Evolutionary conservation across 2,113 vertebrate species (phyloP).

Genomic region (Cebidichthys violaceus): DNA sequence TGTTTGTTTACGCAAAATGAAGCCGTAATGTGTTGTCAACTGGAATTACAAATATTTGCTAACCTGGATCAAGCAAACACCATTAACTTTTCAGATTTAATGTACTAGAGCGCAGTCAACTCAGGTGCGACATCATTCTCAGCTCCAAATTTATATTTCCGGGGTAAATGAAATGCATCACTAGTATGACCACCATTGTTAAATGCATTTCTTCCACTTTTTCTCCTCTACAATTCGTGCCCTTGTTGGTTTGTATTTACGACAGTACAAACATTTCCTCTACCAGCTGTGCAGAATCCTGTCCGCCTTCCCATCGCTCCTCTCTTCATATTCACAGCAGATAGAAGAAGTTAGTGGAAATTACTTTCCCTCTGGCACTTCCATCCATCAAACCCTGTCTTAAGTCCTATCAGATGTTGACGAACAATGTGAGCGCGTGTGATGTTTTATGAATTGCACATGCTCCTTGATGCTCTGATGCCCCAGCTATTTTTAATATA

Average conservation of each 20-base stretch:
- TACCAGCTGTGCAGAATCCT: neutral
- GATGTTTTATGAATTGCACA: constrained; percentile 47
- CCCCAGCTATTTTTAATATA: constrained; percentile 47
- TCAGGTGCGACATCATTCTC: neutral
- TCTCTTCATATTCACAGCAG: constrained; percentile 41
- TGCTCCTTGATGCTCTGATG: constrained; percentile 18
- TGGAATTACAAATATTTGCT: neutral
- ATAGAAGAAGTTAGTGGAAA: constrained; percentile 55
- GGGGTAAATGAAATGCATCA: neutral
- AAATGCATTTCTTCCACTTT: neutral
- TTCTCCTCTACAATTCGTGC: neutral
- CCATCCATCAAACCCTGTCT: constrained; percentile 67
- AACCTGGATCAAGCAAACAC: neutral
- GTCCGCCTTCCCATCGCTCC: neutral
- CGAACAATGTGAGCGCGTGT: constrained; percentile 28
- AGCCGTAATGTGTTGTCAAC: neutral
- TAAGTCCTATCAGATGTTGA: constrained; percentile 56
- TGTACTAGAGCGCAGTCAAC: neutral
- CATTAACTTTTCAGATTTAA: neutral
- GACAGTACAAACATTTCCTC: neutral
- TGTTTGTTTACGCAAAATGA: neutral
- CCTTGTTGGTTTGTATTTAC: constrained; percentile 1
- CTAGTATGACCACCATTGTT: neutral
- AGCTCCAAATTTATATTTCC: neutral
- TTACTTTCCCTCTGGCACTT: constrained; percentile 55